These are phyloP conservation scores for Camponotus fellah DNA, from an alignment of 2,888 invertebrate species.

Conservation along the genomic window DNA sequence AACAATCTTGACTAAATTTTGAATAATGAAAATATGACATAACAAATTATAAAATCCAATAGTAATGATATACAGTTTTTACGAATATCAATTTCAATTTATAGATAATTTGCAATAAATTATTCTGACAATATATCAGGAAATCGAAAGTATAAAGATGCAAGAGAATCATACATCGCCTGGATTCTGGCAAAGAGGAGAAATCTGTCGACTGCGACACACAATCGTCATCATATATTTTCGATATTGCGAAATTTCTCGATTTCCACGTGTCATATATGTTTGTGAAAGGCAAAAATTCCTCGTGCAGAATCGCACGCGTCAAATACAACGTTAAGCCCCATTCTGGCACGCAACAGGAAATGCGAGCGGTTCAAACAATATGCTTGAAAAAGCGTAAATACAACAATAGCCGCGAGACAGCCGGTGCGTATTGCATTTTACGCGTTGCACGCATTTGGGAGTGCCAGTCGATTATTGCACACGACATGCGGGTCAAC, in stretches of 20 bases:
- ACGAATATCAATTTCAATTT: not conserved
- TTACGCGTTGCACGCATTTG: conserved; percentile 33
- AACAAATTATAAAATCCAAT: not conserved
- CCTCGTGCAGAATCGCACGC: conserved; percentile 56
- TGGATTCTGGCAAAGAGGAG: not conserved
- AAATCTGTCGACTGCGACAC: not conserved
- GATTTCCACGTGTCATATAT: not conserved
- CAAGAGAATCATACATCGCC: not conserved
- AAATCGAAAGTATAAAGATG: not conserved
- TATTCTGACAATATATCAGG: not conserved
- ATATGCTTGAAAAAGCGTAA: conserved; percentile 63
- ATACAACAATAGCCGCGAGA: conserved; percentile 63
- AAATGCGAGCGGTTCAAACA: conserved; percentile 67
- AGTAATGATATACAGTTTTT: not conserved
- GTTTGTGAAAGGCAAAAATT: conserved; percentile 63
- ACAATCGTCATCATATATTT: conserved; percentile 1
- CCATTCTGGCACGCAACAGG: conserved; percentile 72
- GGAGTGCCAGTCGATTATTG: conserved; percentile 42
- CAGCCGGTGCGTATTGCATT: conserved; percentile 56
- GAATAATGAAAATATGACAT: not conserved
- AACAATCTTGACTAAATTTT: not conserved
- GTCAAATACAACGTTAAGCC: conserved; percentile 64
- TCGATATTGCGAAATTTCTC: not conserved
- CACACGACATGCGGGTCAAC: conserved; percentile 14
- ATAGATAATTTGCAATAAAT: not conserved